phyloP scores from a whole-genome alignment of 2,888 invertebrate species.

The Sesamia inferens region DNA sequence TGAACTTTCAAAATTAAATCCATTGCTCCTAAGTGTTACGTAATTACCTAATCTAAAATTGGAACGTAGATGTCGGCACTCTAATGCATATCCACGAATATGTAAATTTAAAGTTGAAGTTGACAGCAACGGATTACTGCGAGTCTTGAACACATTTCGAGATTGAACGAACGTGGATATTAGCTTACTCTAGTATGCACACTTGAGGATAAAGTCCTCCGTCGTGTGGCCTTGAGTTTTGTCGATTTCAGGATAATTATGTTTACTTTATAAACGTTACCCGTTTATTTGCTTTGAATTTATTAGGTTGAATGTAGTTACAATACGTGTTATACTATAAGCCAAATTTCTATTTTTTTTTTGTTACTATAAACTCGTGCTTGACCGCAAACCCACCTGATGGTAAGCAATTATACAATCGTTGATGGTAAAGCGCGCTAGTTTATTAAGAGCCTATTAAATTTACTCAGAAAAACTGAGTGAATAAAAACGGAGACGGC shows the following conservation, averaged over 20 bases:
- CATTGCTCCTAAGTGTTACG: too few relatives aligned
- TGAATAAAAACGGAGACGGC: too few relatives aligned
- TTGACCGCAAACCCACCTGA: too few relatives aligned
- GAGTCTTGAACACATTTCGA: constrained; percentile 37
- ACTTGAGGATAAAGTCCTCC: constrained; percentile 10
- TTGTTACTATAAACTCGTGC: too few relatives aligned
- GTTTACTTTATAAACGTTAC: constrained; percentile 1
- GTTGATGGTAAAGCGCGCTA: too few relatives aligned
- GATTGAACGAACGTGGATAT: constrained; percentile 40
- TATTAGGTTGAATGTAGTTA: neutral
- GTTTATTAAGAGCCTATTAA: too few relatives aligned
- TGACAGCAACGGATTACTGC: constrained; percentile 36
- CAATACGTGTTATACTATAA: neutral
- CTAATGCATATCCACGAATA: constrained; percentile 14
- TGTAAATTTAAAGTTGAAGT: constrained; percentile 36
- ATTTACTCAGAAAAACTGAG: too few relatives aligned
- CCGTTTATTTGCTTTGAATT: constrained; percentile 2
- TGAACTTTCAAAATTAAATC: too few relatives aligned
- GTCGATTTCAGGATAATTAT: constrained; percentile 9
- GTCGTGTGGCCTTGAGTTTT: constrained; percentile 13
- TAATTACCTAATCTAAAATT: constrained; percentile 9
- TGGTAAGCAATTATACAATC: too few relatives aligned
- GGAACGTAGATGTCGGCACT: constrained; percentile 11
- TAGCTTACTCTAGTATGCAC: constrained; percentile 8
- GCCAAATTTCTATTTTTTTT: neutral